Evolutionary conservation across 1,140 invertebrate genomes (phyloP).

Genomic region (Radopholus similis): DNA sequence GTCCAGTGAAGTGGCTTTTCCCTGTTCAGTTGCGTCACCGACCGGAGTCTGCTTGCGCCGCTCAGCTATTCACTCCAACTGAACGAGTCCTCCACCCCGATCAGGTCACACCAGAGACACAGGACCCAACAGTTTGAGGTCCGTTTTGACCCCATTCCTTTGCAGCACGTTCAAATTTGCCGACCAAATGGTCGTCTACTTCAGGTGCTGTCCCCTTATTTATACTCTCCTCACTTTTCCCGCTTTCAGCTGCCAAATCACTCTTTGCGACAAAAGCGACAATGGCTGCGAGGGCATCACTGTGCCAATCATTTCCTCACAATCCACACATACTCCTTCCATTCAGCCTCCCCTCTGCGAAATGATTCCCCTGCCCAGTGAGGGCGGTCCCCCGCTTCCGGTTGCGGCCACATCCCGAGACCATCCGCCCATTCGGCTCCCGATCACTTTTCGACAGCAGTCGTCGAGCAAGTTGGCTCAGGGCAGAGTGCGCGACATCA

Average conservation of each 20-base stretch:
- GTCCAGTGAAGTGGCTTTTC: no score
- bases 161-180: constrained; percentile 46
- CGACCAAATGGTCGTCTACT: constrained; percentile 51
- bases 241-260: constrained; percentile 44
- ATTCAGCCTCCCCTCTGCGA: constrained; percentile 21
- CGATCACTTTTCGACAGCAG: background rate
- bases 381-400: constrained; percentile 22
- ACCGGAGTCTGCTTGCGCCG: constrained; percentile 30
- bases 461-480: background rate
- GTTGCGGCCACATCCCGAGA: constrained; percentile 8
- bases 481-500: background rate
- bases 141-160: background rate
- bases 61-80: constrained; percentile 29
- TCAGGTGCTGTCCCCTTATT: no score
- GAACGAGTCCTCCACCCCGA: constrained; percentile 37
- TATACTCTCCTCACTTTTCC: no score
- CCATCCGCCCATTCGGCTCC: background rate
- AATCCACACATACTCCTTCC: background rate
- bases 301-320: constrained; percentile 1
- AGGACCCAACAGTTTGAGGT: background rate
- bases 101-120: constrained; percentile 12
- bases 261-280: constrained; percentile 37
- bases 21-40: constrained; percentile 43
- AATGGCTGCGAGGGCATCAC: constrained; percentile 51
- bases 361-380: constrained; percentile 15